Evolutionary conservation across 2,797 vertebrate genomes (phyloP).

Genomic region (Intellagama lesueurii): DNA sequence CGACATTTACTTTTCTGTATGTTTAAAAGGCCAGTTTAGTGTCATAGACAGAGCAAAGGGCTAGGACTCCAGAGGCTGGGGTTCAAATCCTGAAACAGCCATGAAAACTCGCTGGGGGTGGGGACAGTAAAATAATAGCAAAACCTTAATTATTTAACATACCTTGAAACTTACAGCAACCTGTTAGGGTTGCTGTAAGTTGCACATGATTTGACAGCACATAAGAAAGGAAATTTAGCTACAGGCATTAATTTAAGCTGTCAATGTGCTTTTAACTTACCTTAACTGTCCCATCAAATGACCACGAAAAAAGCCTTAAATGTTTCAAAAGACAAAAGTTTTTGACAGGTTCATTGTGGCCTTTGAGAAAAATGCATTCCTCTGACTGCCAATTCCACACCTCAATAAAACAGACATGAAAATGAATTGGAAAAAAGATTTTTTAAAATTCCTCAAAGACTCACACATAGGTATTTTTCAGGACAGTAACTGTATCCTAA

Average conservation of each 20-base stretch:
- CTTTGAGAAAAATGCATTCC: slow-evolving; percentile 81
- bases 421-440: neutral
- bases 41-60: no score
- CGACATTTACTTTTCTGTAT: neutral
- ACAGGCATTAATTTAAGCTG: neutral
- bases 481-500: neutral
- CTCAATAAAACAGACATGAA: slow-evolving; percentile 73
- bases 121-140: no score
- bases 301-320: slow-evolving; percentile 89
- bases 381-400: slow-evolving; percentile 90
- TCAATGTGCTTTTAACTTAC: slow-evolving; percentile 74
- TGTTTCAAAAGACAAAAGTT: slow-evolving; percentile 84
- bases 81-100: no score
- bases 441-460: neutral
- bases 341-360: slow-evolving; percentile 90
- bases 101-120: no score
- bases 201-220: no score
- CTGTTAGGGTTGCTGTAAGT: neutral
- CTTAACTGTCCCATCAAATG: slow-evolving; percentile 93
- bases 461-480: neutral
- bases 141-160: neutral
- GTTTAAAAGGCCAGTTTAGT: no score
- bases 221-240: neutral
- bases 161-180: neutral
- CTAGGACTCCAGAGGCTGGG: no score